Evolutionary conservation across 2,113 vertebrate genomes (phyloP), one percentile per base, ranked within the genome.

Genomic region (Passer montanus): DNA sequence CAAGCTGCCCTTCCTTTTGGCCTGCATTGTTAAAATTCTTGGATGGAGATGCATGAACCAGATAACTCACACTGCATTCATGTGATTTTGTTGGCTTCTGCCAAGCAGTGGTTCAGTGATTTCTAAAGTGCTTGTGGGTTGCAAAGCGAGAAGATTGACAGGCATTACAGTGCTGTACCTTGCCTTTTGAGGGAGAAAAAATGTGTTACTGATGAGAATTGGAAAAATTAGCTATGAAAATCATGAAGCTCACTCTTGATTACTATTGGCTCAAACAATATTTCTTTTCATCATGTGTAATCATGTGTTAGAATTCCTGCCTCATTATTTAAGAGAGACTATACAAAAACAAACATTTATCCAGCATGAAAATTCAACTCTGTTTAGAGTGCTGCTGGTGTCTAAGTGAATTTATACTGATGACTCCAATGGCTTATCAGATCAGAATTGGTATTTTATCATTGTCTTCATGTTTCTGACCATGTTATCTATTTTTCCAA

Each of bases 211-310:
- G 76, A 79, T 82, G 66, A 76, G 52, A 92, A 94, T 19, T 76
- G 62, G 37, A 82, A 89, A 95, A 95, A 92, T 84, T 94, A 89
- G 35, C 66, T 28, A 82, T 21, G 74, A 76, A 95, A 91, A 95
- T 89, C 58, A 73, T 84, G 49, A 59, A 90, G 58, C 44, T 84
- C 58, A 4, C 28, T 8, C 37, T 90, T 66, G 62, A 79, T 93
- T 92, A 50, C 73, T 68, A 50, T 84, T 96, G 86, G 86, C 69
- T 95, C 23, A 46, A 95, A 58, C 21, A 62, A 68, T 66, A 78
- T 82, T 84, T 87, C 37, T 87, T 87, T 93, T 93, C 62, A 75
- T 64, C 31, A 8, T 46, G 41, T 75, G 53, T 84, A 89, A 92
- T 92, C 62, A 47, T 87, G 49, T 69, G 46, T 73, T 84, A 53